phyloP scores from a whole-genome alignment of 1,140 invertebrate species.

The Acromyrmex heyeri region DNA sequence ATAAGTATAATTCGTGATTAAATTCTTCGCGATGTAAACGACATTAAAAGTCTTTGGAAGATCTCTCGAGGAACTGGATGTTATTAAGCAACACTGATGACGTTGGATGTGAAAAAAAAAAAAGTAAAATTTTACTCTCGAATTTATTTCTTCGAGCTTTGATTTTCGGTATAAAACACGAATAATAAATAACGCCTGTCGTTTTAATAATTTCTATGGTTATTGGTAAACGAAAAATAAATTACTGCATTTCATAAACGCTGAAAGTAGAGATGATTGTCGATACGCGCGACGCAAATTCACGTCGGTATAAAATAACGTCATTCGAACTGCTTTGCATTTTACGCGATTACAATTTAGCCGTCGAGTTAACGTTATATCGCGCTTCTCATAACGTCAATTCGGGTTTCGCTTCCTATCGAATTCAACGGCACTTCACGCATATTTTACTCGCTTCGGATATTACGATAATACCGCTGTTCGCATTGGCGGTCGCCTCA shows the following conservation, averaged over 20 bases:
- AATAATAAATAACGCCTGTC: slow-evolving; percentile 17
- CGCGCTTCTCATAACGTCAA: slow-evolving; percentile 35
- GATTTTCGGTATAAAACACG: not conserved
- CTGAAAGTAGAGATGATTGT: not conserved
- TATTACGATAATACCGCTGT: slow-evolving; percentile 28
- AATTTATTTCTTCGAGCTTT: not conserved
- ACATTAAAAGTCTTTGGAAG: not conserved
- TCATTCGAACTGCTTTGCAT: slow-evolving; percentile 24
- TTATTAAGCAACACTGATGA: not conserved
- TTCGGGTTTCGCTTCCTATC: slow-evolving; percentile 7
- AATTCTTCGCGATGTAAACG: not conserved
- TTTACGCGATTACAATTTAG: slow-evolving; percentile 42
- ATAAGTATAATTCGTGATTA: slow-evolving; percentile 6
- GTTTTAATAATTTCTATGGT: not conserved
- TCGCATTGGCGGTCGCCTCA: slow-evolving; percentile 13
- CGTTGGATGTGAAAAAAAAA: not conserved
- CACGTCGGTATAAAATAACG: slow-evolving; percentile 28
- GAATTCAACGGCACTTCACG: slow-evolving; percentile 25
- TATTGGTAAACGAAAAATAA: slow-evolving; percentile 19
- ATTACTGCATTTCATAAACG: slow-evolving; percentile 14
- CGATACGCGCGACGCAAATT: slow-evolving; percentile 16
- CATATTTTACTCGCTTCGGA: slow-evolving; percentile 44
- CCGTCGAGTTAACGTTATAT: slow-evolving; percentile 7
- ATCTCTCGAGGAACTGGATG: not conserved
- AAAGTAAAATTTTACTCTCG: not conserved